phyloP scores from a whole-genome alignment of 2,888 invertebrate species.

The Brachyptera risi region DNA sequence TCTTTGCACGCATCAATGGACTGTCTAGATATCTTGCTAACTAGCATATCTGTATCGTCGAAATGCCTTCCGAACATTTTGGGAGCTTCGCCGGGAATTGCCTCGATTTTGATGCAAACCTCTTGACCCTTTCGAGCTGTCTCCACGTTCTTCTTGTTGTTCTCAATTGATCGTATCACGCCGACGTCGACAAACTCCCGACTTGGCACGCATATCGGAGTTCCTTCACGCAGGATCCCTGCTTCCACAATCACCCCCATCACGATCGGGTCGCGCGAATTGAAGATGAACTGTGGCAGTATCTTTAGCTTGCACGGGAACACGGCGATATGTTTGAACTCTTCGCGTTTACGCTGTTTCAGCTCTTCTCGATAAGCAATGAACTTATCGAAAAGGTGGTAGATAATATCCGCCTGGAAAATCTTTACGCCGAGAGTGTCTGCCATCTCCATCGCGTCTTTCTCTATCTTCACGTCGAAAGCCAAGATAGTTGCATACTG shows the following conservation, averaged over 20 bases:
- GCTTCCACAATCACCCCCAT: slow-evolving; percentile 94
- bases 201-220: slow-evolving; percentile 94
- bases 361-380: slow-evolving; percentile 88
- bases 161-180: slow-evolving; percentile 89
- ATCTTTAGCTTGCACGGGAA: slow-evolving; percentile 93
- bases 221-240: slow-evolving; percentile 92
- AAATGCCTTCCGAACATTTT: slow-evolving; percentile 99
- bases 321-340: slow-evolving; percentile 94
- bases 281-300: slow-evolving; percentile 89
- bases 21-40: slow-evolving; percentile 96
- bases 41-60: slow-evolving; percentile 89
- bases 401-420: slow-evolving; percentile 99
- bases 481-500: slow-evolving; percentile 97
- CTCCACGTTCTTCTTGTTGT: slow-evolving; percentile 93
- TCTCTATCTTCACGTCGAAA: slow-evolving; percentile 98
- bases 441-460: slow-evolving; percentile 96
- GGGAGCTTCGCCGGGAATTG: slow-evolving; percentile 95
- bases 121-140: slow-evolving; percentile 93
- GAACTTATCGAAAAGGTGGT: slow-evolving; percentile 98
- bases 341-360: slow-evolving; percentile 85
- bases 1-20: slow-evolving; percentile 99
- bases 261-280: slow-evolving; percentile 97
- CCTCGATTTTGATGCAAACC: slow-evolving; percentile 95
- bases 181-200: slow-evolving; percentile 96
- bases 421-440: slow-evolving; percentile 91